These are phyloP conservation scores for Rhinopomastus cyanomelas DNA, from an alignment of 2,113 vertebrate species.

Conservation along the genomic window DNA sequence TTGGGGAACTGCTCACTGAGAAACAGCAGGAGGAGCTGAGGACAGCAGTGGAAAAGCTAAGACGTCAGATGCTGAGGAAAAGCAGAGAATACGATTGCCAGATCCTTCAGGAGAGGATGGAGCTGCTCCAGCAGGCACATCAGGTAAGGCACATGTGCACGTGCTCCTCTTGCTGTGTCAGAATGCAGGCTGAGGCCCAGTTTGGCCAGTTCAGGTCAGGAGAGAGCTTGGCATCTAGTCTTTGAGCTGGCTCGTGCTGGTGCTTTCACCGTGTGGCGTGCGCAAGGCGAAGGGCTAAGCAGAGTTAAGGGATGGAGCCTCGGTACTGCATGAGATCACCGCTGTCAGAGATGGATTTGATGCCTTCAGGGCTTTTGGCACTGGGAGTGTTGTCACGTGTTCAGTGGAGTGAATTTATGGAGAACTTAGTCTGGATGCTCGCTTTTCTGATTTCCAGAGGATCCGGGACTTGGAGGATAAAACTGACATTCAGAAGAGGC, in stretches of 20 bases:
- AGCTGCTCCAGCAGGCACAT: slow-evolving; percentile 96
- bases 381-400: not conserved
- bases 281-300: no score
- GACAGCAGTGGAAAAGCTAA: slow-evolving; percentile 91
- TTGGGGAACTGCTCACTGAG: slow-evolving; percentile 91
- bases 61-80: slow-evolving; percentile 96
- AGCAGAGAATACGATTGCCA: slow-evolving; percentile 98
- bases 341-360: not conserved
- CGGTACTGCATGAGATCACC: not conserved
- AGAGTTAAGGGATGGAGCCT: not conserved
- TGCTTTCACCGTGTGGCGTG: not conserved
- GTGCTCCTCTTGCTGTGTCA: not conserved
- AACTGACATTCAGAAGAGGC: slow-evolving; percentile 97
- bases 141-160: slow-evolving; percentile 76
- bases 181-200: not conserved
- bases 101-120: slow-evolving; percentile 97
- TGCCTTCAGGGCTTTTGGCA: not conserved
- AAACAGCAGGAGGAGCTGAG: slow-evolving; percentile 93
- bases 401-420: not conserved
- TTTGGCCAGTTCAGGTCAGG: not conserved
- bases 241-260: not conserved
- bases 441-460: slow-evolving; percentile 80
- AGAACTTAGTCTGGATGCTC: not conserved
- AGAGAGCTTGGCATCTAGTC: not conserved
- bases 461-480: slow-evolving; percentile 98